Base-by-base conservation (phyloP, 1,140 invertebrate genomes). In the Drosophila bipectinata region DNA sequence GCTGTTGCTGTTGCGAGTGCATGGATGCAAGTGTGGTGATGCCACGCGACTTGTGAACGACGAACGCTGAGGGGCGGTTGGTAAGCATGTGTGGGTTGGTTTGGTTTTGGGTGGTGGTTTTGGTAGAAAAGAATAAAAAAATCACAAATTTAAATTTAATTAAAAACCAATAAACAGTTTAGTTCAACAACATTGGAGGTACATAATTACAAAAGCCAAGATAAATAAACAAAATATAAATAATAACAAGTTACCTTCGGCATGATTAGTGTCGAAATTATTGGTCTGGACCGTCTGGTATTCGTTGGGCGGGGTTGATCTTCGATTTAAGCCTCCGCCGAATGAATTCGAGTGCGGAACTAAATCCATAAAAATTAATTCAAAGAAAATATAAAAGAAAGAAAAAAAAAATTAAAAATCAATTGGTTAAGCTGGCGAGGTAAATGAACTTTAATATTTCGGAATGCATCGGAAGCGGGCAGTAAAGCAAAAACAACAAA, bases 1-100 rank as follows among this genome's bases (percentile, higher is more conserved):
- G 82, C 12, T 82, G 83, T 41, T 87, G 87, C 63, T 91, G 89
- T 61, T 91, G 89, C 77, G 90, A 90, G 82, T 91, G 90, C 63
- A 95, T 93, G 61, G 95, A 95, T 80, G 94, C 94, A 52, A 97
- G 92, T 30, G 97, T 97, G 45, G 96, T 95, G 64, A 97, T 94
- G 45, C 94, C 95, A 85, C 94, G 94, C 47, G 95, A 95, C 77
- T 95, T 93, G 92, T 97, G 96, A 45, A 97, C 96, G 7, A 97
- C 95, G 91, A 97, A 97, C 48, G 95, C 95, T 90, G 74, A 60
- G 52, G 37, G 56, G 59, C 79, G 63, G 60, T 67, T 57, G 67
- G 64, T 24, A 77, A 82, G 83, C 67, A 67, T 54, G 76, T 72
- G 76, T 81, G 54, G 49, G 34, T 62, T 44, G 63, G 49, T 39